Evolutionary conservation across 2,888 invertebrate genomes (phyloP).

Genomic region (Drosophila dives): DNA sequence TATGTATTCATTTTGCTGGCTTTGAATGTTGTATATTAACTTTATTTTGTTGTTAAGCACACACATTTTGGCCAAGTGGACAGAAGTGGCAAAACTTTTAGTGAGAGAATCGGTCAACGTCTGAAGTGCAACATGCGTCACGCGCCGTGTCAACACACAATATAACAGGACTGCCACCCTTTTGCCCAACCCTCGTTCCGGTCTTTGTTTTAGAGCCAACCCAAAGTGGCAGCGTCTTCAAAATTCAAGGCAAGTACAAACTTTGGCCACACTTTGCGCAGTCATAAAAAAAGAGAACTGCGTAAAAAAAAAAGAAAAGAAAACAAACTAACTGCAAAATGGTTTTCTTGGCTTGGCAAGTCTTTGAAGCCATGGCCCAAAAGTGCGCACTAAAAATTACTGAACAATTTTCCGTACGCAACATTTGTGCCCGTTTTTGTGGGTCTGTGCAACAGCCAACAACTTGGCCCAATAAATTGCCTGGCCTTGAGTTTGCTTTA

Average conservation of each 20-base stretch:
- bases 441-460: conserved; percentile 21
- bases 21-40: conserved; percentile 25
- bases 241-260: conserved; percentile 59
- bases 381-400: conserved; percentile 65
- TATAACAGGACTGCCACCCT: conserved; percentile 3
- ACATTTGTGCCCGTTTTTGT: conserved; percentile 56
- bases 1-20: conserved; percentile 18
- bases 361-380: conserved; percentile 42
- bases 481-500: conserved; percentile 60
- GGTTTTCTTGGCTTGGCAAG: conserved; percentile 42
- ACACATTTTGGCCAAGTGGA: conserved; percentile 66
- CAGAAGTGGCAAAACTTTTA: conserved; percentile 66
- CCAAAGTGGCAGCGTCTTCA: conserved; percentile 35
- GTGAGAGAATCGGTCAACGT: conserved; percentile 47
- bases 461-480: conserved; percentile 64
- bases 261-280: conserved; percentile 71
- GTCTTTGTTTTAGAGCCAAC: conserved; percentile 52
- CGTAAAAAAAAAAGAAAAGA: conserved; percentile 42
- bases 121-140: conserved; percentile 71
- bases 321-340: conserved; percentile 75
- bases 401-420: conserved; percentile 60
- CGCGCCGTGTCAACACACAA: conserved; percentile 54
- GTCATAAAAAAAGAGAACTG: conserved; percentile 66
- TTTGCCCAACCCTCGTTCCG: conserved; percentile 1
- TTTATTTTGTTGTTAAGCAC: conserved; percentile 48